Conservation (phyloP, 2,113 vertebrate species). For the Corvus moneduloides region DNA sequence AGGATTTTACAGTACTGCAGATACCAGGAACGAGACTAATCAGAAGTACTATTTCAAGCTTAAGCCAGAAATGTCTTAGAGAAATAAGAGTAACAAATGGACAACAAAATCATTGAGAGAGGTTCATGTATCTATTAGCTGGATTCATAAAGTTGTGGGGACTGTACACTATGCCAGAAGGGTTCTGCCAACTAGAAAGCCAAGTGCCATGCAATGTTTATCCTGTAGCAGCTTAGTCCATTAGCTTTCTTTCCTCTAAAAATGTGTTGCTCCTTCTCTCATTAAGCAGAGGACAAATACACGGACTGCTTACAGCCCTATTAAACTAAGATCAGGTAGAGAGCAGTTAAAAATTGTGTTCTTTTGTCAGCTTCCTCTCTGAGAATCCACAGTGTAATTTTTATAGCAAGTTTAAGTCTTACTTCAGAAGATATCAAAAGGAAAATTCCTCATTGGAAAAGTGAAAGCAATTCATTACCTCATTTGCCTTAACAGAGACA, state of each 20-base stretch:
- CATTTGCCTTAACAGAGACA: background rate
- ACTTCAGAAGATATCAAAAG: background rate
- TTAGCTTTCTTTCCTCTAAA: background rate
- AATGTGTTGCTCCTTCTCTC: background rate
- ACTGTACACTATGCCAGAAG: background rate
- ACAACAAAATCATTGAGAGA: background rate
- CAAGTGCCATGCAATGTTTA: background rate
- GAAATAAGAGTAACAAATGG: background rate
- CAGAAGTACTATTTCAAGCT: background rate
- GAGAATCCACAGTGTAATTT: background rate
- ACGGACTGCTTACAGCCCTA: background rate
- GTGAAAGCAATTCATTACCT: background rate
- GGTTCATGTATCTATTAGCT: background rate
- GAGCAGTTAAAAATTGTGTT: background rate
- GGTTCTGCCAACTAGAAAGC: background rate
- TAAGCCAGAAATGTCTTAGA: background rate
- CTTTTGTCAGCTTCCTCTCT: background rate
- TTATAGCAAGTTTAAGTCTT: background rate
- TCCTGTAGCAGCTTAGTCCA: background rate
- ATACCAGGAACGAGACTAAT: background rate
- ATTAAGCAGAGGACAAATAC: background rate
- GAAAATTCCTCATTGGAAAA: background rate
- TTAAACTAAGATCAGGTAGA: background rate
- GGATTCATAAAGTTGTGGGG: background rate
- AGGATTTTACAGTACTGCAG: background rate